Base-by-base conservation (phyloP, 2,113 vertebrate genomes). In the Forbesichthys agassizii region DNA sequence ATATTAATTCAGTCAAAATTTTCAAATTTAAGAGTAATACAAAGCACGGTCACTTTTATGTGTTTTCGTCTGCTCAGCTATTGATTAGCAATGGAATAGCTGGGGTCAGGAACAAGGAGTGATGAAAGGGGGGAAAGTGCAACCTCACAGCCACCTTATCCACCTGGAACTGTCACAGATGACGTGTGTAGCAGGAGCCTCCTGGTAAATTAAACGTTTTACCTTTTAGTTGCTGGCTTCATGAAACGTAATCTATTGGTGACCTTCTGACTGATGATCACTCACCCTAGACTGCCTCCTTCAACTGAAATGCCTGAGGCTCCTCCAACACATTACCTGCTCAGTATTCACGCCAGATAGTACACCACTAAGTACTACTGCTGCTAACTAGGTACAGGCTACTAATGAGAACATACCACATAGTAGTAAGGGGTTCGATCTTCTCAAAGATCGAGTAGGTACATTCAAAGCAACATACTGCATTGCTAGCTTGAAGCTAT, bases 171-270 rank as follows among this genome's bases (percentile, higher is more conserved):
- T 74, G 74, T 1, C 13, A 7, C 48, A 61, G 33, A 77, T 72
- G 58, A 69, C 66, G 61, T 63, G 54, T 78, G 65, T 48, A 71
- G 69, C 73, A 73, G 66, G 71, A 85, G 11, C 49, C 48, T 66
- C 61, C 62, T 68, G 51, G 33, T 74, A 72, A 83, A 84, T 76
- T 62, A 72, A 71, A 72, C 52, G 47, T 67, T 78, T 63, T 49
- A 59, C 57, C 68, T 74, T 66, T 72, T 64, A 66, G 64, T 33
- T 81, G 75, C 74, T 79, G 73, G 61, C 66, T 78, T 47, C 11
- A 20, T 11, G 4, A 64, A 57, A 75, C 69, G 33, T 60, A 60
- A 78, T 77, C 48, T 81, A 77, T 72, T 68, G 54, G 72, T 49
- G 53, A 75, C 62, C 68, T 64, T 74, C 57, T 71, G 66, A 73